A percentile compares a stretch with the other conserved stretches of the same genome.
These are phyloP conservation scores for Phalanger gymnotis DNA, from an alignment of 2,797 vertebrate species.

Conservation along the genomic window DNA sequence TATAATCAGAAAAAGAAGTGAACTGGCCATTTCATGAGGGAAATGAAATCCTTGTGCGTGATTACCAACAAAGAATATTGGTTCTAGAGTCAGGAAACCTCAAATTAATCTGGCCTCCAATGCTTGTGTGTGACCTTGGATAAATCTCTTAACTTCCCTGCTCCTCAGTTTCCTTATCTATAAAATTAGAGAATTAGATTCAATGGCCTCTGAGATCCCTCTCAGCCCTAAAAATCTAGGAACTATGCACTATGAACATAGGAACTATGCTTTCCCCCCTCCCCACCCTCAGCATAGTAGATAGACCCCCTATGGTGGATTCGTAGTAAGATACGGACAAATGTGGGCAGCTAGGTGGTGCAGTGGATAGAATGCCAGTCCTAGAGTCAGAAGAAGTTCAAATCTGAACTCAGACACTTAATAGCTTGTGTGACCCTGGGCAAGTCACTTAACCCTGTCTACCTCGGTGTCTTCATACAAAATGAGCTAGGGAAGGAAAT, in stretches of 20 bases:
- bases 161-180: not conserved
- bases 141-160: not conserved
- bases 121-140: not conserved
- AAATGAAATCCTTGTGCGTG: not conserved
- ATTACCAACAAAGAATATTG: not conserved
- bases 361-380: not conserved
- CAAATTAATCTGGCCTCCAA: not conserved
- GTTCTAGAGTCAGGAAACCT: not conserved
- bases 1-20: not conserved
- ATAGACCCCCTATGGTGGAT: not conserved
- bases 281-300: not conserved
- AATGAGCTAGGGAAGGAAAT: not conserved
- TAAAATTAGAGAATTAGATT: not conserved
- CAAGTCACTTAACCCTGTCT: not conserved
- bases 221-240: not conserved
- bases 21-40: not conserved
- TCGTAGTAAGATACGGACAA: not conserved
- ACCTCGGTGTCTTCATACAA: not conserved
- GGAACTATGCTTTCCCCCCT: not conserved
- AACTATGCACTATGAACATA: not conserved
- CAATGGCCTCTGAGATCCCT: not conserved
- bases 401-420: not conserved
- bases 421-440: not conserved
- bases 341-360: not conserved
- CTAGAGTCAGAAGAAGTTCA: not conserved